phyloP scores from a whole-genome alignment of 2,888 invertebrate genomes.

The Sinotaia quadrata region DNA sequence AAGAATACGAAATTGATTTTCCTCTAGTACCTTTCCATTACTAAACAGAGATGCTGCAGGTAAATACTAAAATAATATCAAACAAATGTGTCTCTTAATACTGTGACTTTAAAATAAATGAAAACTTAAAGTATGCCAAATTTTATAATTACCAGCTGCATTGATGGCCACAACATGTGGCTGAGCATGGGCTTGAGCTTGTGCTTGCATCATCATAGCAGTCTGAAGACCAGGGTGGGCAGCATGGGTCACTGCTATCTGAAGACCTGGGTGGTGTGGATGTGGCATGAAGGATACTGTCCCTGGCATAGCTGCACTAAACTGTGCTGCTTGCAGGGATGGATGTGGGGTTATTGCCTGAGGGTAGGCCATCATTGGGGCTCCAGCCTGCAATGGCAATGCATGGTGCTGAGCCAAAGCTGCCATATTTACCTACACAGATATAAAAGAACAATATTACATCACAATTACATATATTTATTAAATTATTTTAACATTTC shows the following conservation, averaged over 20 bases:
- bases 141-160: conserved; percentile 20
- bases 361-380: conserved; percentile 58
- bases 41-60: no score
- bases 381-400: conserved; percentile 58
- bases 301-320: conserved; percentile 5
- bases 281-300: conserved; percentile 9
- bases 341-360: conserved; percentile 40
- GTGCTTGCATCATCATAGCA: conserved; percentile 24
- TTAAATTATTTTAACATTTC: no score
- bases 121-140: no score
- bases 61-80: no score
- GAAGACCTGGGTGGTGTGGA: conserved; percentile 25
- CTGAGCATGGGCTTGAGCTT: conserved; percentile 38
- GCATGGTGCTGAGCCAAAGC: conserved; percentile 37
- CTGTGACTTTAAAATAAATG: no score
- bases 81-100: no score
- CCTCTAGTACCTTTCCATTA: no score
- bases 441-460: no score
- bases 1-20: no score
- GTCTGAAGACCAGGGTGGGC: conserved; percentile 31
- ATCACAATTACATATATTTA: no score
- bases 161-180: conserved; percentile 30
- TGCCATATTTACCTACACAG: conserved; percentile 39
- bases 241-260: conserved; percentile 25
- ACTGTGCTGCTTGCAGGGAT: conserved; percentile 36